Evolutionary conservation across 2,797 vertebrate genomes (phyloP), one percentile per base, ranked within the genome.

Genomic region (Bradypus variegatus): DNA sequence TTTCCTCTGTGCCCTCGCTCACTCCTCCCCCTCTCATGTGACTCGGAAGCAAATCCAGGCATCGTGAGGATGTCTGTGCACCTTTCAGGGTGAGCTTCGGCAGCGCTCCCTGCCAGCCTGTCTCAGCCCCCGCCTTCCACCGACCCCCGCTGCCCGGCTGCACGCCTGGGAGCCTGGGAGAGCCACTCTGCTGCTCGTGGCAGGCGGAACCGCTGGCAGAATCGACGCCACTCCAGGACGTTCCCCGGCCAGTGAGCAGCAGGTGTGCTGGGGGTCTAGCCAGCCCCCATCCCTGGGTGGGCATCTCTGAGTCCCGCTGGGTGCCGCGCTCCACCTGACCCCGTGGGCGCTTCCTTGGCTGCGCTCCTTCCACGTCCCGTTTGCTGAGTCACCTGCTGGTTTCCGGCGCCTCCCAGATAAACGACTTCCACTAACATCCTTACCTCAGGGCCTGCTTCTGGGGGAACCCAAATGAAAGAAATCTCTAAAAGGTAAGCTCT

Each of bases 31-130:
- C 4, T 48, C 62, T 86, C 36, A n/a, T n/a, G n/a, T 48, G 73
- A 76, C 89, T 94, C 55, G 62, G 65, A 93, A 93, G 58, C 50
- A 89, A 86, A 36, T 86, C 58, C 53, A 45, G 41, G 41, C 48
- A 25, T 11, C 41, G 5, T 38, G n/a, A 18, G 19, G 16, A 60
- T 38, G 27, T 64, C 58, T 86, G 18, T 41, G 33, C 81, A n/a
- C 77, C 38, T 67, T 78, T 72, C n/a, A 31, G 29, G 10, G 6
- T 78, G 75, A 76, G 33, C 70, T 81, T 88, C 78, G 45, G 10
- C 41, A 64, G 78, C 36, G 41, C 15, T n/a, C 25, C 38, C 31
- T 78, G 33, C 38, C 50, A 64, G 33, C 6, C 41, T 8, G 41
- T 45, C 41, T 6, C 6, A 45, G 41, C 41, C 41, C 41, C 3